Percentiles rank a stretch among this genome's conserved stretches.
Conservation (phyloP, 1,140 invertebrate genomes). For the Drosophila orosa region DNA sequence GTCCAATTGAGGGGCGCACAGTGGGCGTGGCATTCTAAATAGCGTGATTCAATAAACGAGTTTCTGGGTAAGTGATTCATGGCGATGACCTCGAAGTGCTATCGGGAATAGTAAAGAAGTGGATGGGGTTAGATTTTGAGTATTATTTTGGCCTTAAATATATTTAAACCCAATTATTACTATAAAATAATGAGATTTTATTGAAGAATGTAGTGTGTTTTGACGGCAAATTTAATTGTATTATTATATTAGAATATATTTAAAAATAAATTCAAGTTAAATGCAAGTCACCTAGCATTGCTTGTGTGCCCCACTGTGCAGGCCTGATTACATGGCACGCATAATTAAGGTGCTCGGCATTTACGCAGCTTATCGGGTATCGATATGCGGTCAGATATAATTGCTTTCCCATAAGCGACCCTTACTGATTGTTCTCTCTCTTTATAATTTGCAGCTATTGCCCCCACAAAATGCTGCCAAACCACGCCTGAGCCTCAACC, state of each 20-base stretch:
- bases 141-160: too few species aligned
- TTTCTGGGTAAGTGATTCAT: constrained; percentile 11
- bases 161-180: too few species aligned
- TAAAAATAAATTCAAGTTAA: neutral
- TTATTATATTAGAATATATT: neutral
- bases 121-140: too few species aligned
- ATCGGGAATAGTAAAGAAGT: neutral
- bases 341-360: constrained; percentile 43
- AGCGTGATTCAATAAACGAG: neutral
- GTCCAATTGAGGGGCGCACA: neutral
- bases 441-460: constrained; percentile 57
- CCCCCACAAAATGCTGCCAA: constrained; percentile 76
- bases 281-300: neutral
- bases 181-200: too few species aligned
- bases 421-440: constrained; percentile 17
- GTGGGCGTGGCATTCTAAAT: constrained; percentile 33
- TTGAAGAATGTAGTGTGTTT: neutral
- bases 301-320: constrained; percentile 4
- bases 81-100: constrained; percentile 1
- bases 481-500: constrained; percentile 66
- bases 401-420: constrained; percentile 18
- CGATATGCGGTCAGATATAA: constrained; percentile 30
- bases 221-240: neutral
- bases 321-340: constrained; percentile 22
- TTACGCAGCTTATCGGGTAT: constrained; percentile 51